These are phyloP conservation scores for Ivindomyrus marchei DNA, from an alignment of 2,113 vertebrate species.

Conservation along the genomic window DNA sequence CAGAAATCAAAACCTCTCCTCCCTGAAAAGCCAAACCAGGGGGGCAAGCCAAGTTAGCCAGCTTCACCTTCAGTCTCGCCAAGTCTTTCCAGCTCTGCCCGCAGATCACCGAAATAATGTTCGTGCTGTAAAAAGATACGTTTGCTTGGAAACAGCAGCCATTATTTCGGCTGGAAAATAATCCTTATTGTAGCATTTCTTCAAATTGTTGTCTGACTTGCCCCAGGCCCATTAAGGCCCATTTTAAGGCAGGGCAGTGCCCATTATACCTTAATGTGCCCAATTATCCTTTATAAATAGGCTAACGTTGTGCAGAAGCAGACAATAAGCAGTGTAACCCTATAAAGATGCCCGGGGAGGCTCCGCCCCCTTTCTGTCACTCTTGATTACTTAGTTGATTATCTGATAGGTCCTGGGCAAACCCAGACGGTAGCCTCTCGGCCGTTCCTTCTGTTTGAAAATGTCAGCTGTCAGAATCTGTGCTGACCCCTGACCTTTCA, in stretches of 20 bases:
- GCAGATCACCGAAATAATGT: not conserved
- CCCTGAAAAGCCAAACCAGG: not conserved
- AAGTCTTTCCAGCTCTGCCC: not conserved
- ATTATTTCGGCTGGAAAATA: not conserved
- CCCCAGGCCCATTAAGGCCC: not conserved
- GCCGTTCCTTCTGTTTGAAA: not conserved
- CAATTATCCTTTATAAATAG: not conserved
- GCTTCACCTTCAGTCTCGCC: not conserved
- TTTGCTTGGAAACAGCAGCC: not conserved
- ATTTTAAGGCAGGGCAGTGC: not conserved
- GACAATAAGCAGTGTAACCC: not conserved
- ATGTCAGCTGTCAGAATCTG: not conserved
- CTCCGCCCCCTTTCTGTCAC: not conserved
- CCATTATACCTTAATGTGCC: not conserved
- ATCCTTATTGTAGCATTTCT: not conserved
- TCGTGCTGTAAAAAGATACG: not conserved
- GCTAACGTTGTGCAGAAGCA: not conserved
- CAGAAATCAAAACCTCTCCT: not conserved
- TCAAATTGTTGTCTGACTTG: not conserved
- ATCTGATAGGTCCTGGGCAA: not conserved
- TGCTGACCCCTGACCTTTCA: not conserved
- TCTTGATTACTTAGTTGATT: not conserved
- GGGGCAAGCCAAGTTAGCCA: not conserved
- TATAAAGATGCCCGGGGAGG: not conserved
- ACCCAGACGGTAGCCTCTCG: not conserved